These are phyloP conservation scores for Halocaridina rubra DNA, from an alignment of 2,888 invertebrate genomes.

Conservation along the genomic window DNA sequence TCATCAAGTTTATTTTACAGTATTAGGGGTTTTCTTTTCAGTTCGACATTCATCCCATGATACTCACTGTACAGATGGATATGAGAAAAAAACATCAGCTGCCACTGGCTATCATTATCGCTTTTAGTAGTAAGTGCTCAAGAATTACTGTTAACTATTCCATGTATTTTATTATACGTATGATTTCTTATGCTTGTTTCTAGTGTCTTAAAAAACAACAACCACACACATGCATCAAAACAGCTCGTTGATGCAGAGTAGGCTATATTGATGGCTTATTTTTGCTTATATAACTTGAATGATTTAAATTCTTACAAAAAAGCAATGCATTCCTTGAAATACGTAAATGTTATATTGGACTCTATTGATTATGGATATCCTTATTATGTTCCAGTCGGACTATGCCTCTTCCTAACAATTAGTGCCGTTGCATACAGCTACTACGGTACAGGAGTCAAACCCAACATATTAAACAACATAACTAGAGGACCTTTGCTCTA, in stretches of 20 bases:
- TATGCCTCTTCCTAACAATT: conserved; percentile 6
- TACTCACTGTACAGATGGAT: conserved; percentile 91
- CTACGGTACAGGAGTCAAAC: conserved; percentile 72
- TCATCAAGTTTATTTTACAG: too few relatives aligned
- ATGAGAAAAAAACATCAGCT: conserved; percentile 84
- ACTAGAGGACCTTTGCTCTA: conserved; percentile 19
- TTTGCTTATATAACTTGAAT: background rate
- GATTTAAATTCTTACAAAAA: background rate
- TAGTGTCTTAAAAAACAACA: too few relatives aligned
- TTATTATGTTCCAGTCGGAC: conserved; percentile 13
- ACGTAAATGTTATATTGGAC: background rate
- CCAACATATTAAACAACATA: conserved; percentile 48
- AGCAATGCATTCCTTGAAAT: background rate
- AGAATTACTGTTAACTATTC: too few relatives aligned
- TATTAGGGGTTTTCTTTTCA: conserved; percentile 65
- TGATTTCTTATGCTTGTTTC: too few relatives aligned
- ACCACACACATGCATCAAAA: too few relatives aligned
- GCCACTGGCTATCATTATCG: conserved; percentile 77
- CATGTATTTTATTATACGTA: background rate
- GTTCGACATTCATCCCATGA: conserved; percentile 85
- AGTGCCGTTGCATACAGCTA: conserved; percentile 69
- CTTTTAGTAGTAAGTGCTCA: conserved; percentile 77
- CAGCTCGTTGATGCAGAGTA: too few relatives aligned
- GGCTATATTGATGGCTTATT: background rate
- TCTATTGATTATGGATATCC: background rate